Conservation (phyloP, 2,797 vertebrate species). For the Aotus griseimembra region DNA sequence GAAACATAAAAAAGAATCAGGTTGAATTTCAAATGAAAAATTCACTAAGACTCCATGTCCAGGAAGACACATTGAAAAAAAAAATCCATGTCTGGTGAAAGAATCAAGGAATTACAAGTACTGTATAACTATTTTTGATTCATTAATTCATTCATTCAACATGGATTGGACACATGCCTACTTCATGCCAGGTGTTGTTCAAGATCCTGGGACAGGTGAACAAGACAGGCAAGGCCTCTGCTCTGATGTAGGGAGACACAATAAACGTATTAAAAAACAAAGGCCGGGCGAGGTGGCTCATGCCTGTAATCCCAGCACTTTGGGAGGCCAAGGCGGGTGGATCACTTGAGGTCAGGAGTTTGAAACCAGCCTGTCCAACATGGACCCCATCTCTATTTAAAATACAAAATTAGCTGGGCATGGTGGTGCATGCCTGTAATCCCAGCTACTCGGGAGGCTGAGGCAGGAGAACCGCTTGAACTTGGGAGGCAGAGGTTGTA, state of each 20-base stretch:
- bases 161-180: neutral
- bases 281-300: too few relatives aligned
- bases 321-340: too few relatives aligned
- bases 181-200: neutral
- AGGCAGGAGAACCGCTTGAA: too few relatives aligned
- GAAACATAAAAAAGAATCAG: neutral
- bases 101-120: neutral
- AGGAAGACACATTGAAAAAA: neutral
- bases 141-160: neutral
- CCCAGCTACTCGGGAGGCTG: too few relatives aligned
- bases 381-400: too few relatives aligned
- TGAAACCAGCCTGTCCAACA: too few relatives aligned
- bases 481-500: too few relatives aligned
- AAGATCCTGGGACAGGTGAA: neutral
- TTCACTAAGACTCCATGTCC: neutral
- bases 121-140: neutral
- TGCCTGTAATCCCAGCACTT: too few relatives aligned
- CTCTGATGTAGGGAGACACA: neutral
- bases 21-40: conserved; percentile 24
- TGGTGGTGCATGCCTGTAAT: too few relatives aligned
- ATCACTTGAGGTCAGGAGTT: too few relatives aligned
- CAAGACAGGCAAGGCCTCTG: neutral
- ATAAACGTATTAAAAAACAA: neutral
- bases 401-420: too few relatives aligned
- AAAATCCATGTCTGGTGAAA: neutral